Base-by-base conservation (phyloP, 2,888 invertebrate species). In the Leptinotarsa tumamoca region DNA sequence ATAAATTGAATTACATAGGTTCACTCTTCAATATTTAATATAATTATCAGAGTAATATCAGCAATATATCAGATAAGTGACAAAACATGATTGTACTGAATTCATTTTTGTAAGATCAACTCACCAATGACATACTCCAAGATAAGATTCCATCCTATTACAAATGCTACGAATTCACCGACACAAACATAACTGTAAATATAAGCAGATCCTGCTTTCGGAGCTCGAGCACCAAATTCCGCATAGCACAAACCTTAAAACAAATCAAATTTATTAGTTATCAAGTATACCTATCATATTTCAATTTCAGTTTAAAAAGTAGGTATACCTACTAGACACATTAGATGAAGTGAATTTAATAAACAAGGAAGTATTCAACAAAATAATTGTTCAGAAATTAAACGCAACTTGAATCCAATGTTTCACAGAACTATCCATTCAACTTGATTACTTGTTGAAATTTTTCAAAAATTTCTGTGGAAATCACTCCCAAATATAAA, bases 101-200 rank as follows among this genome's bases (percentile, higher is more conserved):
- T 27, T 27, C 17, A 33, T 68, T 68, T 52, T 56, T 21, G 15
- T 43, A 5, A 63, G 51, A 69, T 63, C 13, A 23, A 70, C 76
- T 76, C 87, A 93, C 95, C 96, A 77, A 96, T 95, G 49, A 95
- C 93, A 88, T 96, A 96, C 88, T 96, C 96, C 71, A 97, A 89
- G 82, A 97, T 95, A 70, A 98, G 92, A 88, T 97, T 97, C 98
- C 98, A 98, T 58, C 97, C 97, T 83, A 97, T 96, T 56, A 95
- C 90, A 87, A 97, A 97, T 0, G 97, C 97, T 73, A 95, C 92
- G 84, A 97, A 94, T 89, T 98, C 97, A 1, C 97, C 97, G 71
- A 97, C 94, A 71, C 96, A 95, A 21, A 97, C 96, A 87, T 97
- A 98, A 86, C 96, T 96, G 90, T 98, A 98, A 23, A 97, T 93